Conservation (phyloP, 2,797 vertebrate species). For the Taeniopygia guttata region DNA sequence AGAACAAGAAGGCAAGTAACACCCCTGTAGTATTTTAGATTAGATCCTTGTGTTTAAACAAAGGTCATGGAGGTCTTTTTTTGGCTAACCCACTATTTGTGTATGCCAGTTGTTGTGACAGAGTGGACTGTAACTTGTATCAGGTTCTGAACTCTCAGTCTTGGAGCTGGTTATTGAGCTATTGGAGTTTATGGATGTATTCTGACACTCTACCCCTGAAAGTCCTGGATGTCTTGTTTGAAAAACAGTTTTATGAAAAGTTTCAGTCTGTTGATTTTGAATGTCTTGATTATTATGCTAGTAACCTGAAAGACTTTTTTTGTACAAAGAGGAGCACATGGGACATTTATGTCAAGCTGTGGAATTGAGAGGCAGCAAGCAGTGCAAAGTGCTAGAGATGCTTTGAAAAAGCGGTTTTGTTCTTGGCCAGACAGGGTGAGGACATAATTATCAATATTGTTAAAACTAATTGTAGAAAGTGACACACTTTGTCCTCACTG, state of each 20-base stretch:
- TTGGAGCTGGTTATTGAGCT: not conserved
- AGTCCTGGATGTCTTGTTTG: not conserved
- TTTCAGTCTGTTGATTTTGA: not conserved
- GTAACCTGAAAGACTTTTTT: not conserved
- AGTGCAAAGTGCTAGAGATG: not conserved
- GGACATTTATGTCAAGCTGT: not conserved
- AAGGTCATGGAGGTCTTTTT: not conserved
- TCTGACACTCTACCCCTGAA: not conserved
- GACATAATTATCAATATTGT: not conserved
- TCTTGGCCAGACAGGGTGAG: not conserved
- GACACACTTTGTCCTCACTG: not conserved
- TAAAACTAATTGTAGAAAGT: not conserved
- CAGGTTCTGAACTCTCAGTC: not conserved
- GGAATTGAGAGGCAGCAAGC: not conserved
- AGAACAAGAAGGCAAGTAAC: not conserved
- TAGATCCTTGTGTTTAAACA: not conserved
- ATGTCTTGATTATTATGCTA: not conserved
- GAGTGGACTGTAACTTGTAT: not conserved
- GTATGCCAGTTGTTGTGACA: not conserved
- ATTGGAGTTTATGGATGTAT: not conserved
- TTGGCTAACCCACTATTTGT: not conserved
- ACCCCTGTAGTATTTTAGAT: not conserved
- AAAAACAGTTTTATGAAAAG: not conserved
- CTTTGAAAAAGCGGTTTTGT: not conserved
- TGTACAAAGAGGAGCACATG: not conserved